Evolutionary conservation across 2,113 vertebrate genomes (phyloP), one percentile per base, ranked within the genome.

Genomic region (Chaenogobius annularis): DNA sequence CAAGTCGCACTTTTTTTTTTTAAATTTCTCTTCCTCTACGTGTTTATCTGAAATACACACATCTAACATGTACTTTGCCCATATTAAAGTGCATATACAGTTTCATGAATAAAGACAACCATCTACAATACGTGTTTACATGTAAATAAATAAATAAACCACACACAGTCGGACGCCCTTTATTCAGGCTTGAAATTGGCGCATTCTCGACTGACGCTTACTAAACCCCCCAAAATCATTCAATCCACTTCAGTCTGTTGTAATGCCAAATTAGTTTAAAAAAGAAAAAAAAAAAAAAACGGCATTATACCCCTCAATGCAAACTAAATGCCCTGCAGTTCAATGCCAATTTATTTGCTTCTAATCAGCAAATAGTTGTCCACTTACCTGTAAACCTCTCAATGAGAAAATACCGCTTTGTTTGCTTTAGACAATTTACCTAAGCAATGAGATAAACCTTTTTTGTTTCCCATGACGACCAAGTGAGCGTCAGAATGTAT

Each of bases 401-500:
- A 56, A 50, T 47, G 50, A 67, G 20, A 64, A 61, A 8, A 64
- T 10, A 55, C 54, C 43, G 63, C 61, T 79, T 66, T 31, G 37
- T 78, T 75, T 62, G 31, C 69, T 66, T 74, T 66, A 55, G 47
- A 83, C 70, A 64, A 75, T 59, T 35, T 37, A n/a, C 59, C 52
- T 19, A 48, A 64, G 67, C 68, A 76, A 82, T 59, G 69, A 82
- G 72, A 84, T 77, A 75, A 83, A 84, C 75, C 74, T 48, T 35
- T n/a, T 67, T 48, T 58, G 55, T 80, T 70, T 75, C 75, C 68
- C 69, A 50, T 69, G 79, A 84, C 88, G 81, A 84, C 82, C 78
- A 79, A 82, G 78, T 73, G 72, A 37, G 64, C 74, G 73, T 87
- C 84, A 82, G 79, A 88, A 88, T 78, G 79, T 84, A 80, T 69